phyloP scores from a whole-genome alignment of 2,113 vertebrate genomes.

The Grallaria varia region DNA sequence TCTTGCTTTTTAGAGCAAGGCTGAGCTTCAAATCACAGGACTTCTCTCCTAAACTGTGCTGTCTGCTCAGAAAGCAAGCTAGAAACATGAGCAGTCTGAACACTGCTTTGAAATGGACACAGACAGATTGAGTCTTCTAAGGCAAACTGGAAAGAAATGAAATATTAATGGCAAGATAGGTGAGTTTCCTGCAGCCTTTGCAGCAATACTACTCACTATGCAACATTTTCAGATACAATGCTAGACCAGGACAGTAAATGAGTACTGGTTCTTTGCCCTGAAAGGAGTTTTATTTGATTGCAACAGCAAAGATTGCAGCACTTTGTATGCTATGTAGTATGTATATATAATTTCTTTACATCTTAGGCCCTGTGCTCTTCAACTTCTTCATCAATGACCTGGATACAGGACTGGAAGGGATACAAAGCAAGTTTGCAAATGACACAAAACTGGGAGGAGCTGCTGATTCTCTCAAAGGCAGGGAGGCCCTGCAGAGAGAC shows the following conservation, averaged over 20 bases:
- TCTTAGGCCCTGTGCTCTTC: not conserved
- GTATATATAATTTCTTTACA: not conserved
- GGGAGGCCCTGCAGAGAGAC: not conserved
- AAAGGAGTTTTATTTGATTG: not conserved
- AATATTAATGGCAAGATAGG: too few species aligned
- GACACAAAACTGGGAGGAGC: not conserved
- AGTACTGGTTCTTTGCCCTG: not conserved
- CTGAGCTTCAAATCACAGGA: not conserved
- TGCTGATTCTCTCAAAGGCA: not conserved
- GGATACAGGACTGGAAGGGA: not conserved
- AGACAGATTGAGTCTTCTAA: too few species aligned
- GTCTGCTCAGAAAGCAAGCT: slow-evolving; percentile 53
- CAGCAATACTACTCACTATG: not conserved
- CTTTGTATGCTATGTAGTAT: not conserved
- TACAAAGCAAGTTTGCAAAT: not conserved
- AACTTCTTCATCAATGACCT: not conserved
- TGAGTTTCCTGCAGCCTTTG: too few species aligned
- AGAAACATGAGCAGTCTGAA: too few species aligned
- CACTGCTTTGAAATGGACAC: too few species aligned
- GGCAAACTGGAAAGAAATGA: too few species aligned
- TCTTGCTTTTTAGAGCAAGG: not conserved
- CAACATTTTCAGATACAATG: not conserved
- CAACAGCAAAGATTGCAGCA: not conserved
- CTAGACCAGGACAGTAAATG: not conserved
- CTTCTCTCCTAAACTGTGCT: not conserved